A percentile compares a stretch with the other conserved stretches of the same genome.
Evolutionary conservation across 2,888 invertebrate species (phyloP).

Genomic region (Onchidella celtica): DNA sequence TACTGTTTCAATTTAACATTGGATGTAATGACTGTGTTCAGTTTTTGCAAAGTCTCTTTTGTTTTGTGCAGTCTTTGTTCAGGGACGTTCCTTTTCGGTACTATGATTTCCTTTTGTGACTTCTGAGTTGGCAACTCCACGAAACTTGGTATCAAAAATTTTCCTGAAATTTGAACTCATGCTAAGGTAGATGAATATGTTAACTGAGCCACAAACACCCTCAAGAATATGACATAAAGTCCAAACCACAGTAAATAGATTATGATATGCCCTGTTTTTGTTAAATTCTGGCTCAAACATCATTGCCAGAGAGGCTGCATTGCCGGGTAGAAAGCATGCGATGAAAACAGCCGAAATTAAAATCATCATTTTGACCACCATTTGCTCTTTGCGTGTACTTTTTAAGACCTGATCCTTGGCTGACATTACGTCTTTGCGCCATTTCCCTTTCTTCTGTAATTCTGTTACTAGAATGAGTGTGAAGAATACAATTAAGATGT

Average conservation of each 20-base stretch:
- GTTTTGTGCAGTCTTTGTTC: no score
- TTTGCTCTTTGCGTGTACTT: neutral
- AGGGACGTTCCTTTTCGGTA: no score
- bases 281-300: constrained; percentile 5
- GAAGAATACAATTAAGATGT: neutral
- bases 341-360: constrained; percentile 2
- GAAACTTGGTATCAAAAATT: neutral
- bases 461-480: neutral
- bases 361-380: neutral
- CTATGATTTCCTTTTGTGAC: no score
- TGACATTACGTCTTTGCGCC: neutral
- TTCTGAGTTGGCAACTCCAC: neutral
- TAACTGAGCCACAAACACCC: neutral
- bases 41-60: no score
- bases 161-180: neutral
- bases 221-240: neutral
- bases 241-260: constrained; percentile 7
- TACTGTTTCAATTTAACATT: no score
- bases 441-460: neutral
- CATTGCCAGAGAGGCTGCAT: neutral
- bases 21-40: no score
- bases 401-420: neutral
- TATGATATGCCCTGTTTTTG: neutral
- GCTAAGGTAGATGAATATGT: neutral
- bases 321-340: neutral